phyloP scores from a whole-genome alignment of 1,140 invertebrate species.

The Drosophila subobscura region DNA sequence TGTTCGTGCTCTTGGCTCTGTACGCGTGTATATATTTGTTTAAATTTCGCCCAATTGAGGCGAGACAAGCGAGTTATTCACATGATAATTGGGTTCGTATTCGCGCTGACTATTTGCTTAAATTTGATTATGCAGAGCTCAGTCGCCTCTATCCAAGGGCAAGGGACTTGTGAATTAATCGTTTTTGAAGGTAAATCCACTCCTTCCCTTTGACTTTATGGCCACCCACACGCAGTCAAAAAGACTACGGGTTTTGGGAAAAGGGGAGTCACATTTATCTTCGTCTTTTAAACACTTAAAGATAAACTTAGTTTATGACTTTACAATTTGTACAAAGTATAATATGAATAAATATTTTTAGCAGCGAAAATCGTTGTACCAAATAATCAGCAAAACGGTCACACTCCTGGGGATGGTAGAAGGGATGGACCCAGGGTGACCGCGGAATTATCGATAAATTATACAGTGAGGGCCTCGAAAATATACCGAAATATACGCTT shows the following conservation, averaged over 20 bases:
- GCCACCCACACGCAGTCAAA: slow-evolving; percentile 57
- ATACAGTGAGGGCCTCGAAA: too few relatives aligned
- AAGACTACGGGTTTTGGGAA: slow-evolving; percentile 40
- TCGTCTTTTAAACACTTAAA: slow-evolving; percentile 27
- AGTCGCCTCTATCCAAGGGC: slow-evolving; percentile 34
- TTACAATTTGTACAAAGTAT: slow-evolving; percentile 49
- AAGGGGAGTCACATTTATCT: slow-evolving; percentile 52
- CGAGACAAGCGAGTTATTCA: slow-evolving; percentile 57
- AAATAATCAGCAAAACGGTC: slow-evolving; percentile 66
- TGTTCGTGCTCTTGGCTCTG: slow-evolving; percentile 4
- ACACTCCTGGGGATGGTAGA: slow-evolving; percentile 54
- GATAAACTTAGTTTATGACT: slow-evolving; percentile 31
- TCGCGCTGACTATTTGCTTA: slow-evolving; percentile 42
- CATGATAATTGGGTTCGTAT: slow-evolving; percentile 70
- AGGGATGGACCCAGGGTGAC: background rate
- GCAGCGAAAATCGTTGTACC: slow-evolving; percentile 70
- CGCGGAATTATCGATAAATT: too few relatives aligned
- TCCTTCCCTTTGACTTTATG: slow-evolving; percentile 25
- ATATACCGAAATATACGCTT: too few relatives aligned
- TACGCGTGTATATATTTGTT: slow-evolving; percentile 50
- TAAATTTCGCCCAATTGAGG: slow-evolving; percentile 60
- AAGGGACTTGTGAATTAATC: slow-evolving; percentile 54
- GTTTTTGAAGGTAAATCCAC: slow-evolving; percentile 30
- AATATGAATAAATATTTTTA: slow-evolving; percentile 43
- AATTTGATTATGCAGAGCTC: slow-evolving; percentile 35